Conservation (phyloP, 2,113 vertebrate species). For the Tragulus kanchil region DNA sequence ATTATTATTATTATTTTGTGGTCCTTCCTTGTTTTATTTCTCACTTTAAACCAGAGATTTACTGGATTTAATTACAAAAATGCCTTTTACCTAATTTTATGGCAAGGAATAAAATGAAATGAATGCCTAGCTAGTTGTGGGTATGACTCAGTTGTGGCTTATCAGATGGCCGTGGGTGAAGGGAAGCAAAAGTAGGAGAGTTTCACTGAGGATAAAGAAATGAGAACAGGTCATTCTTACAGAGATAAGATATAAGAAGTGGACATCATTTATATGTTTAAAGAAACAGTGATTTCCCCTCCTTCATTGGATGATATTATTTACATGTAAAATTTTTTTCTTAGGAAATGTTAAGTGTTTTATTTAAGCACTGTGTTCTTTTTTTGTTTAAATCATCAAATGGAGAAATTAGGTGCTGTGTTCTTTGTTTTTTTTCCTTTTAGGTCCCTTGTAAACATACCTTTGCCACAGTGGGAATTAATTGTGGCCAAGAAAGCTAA, state of each 20-base stretch:
- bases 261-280: background rate
- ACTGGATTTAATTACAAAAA: slow-evolving; percentile 60
- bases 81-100: slow-evolving; percentile 59
- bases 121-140: background rate
- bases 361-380: slow-evolving; percentile 41
- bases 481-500: slow-evolving; percentile 71
- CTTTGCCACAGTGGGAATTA: slow-evolving; percentile 66
- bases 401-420: slow-evolving; percentile 44
- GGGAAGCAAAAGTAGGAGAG: background rate
- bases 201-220: slow-evolving; percentile 30
- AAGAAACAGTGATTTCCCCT: background rate
- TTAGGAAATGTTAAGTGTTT: background rate
- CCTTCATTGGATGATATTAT: background rate
- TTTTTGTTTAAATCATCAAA: too few relatives aligned
- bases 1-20: too few relatives aligned
- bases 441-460: slow-evolving; percentile 11
- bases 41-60: background rate
- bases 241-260: slow-evolving; percentile 24
- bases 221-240: background rate
- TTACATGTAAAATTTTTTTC: background rate
- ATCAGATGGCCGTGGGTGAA: background rate
- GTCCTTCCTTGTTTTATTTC: too few relatives aligned
- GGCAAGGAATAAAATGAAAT: slow-evolving; percentile 34
- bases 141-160: background rate
- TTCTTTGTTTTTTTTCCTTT: slow-evolving; percentile 41